phyloP scores from a whole-genome alignment of 2,797 vertebrate species.

The Otolemur crassicaudatus region DNA sequence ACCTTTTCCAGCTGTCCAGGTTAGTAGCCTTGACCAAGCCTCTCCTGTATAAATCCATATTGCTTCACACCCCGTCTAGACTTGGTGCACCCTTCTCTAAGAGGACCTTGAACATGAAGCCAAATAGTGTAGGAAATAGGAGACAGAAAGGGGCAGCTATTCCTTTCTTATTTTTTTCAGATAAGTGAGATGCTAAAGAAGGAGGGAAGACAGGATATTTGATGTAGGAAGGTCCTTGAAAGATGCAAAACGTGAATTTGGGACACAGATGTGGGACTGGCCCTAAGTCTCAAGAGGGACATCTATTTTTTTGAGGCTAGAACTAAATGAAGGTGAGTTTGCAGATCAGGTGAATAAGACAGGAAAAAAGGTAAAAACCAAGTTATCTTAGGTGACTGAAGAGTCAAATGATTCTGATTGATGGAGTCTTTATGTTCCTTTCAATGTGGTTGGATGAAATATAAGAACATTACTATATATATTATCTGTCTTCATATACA shows the following conservation, averaged over 20 bases:
- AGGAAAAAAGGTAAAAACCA: background rate
- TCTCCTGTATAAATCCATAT: background rate
- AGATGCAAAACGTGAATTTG: background rate
- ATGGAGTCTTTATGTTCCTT: background rate
- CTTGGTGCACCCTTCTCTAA: background rate
- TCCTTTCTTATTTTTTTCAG: background rate
- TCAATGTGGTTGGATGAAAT: too few species aligned
- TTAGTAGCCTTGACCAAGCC: background rate
- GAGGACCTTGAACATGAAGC: background rate
- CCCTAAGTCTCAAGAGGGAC: too few species aligned
- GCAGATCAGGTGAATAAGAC: background rate
- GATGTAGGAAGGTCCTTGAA: background rate
- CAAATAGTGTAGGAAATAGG: too few species aligned
- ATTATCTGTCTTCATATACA: background rate
- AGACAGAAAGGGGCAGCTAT: background rate
- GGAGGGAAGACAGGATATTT: background rate
- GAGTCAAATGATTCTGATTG: background rate
- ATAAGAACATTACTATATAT: background rate
- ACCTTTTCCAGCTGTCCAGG: background rate
- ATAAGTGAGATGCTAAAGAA: background rate
- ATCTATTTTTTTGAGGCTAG: background rate
- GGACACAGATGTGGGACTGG: too few species aligned
- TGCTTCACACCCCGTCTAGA: background rate
- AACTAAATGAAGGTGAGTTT: background rate
- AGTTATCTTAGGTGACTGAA: background rate